Evolutionary conservation across 2,113 vertebrate genomes (phyloP), one percentile per base, ranked within the genome.

Genomic region (Siniperca chuatsi): DNA sequence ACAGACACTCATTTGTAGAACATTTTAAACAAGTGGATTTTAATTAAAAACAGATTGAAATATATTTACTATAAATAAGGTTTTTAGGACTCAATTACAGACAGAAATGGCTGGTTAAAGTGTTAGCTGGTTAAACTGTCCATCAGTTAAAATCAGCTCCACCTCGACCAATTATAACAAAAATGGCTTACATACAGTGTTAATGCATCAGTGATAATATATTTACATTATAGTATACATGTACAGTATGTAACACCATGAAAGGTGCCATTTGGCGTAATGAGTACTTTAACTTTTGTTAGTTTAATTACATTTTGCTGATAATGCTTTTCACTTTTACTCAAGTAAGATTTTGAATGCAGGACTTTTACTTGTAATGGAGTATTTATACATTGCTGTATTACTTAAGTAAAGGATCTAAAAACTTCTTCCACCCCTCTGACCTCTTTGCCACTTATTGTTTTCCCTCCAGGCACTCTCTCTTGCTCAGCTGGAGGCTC

Each of bases 401-500:
- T 42, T 8, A 48, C n/a, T 25, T n/a, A 21, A 44, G 9, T 40
- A n/a, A 50, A 52, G 25, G 4, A 11, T 73, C 23, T 44, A 8
- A 73, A 42, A 35, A 50, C 25, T 37, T 9, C 8, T 23, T 75
- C 18, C 58, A 35, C 16, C 10, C n/a, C 42, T 37, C 61, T 78
- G 12, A 44, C 42, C 20, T 48, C 37, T 67, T 18, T 50, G 33
- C 8, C 35, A 40, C 15, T 74, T 15, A 0, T 5, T 40, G 3
- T 68, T 71, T 54, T 23, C 35, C 77, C 67, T 64, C 5, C 84
- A 96, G 96, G 50, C n/a, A 0, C 82, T 96, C 42, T 91, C 94
- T 21, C 29, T 18, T 37, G 84, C 33, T 78, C 94, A 95, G 86
- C 75, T 96, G 23, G 40, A 60, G 78, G 90, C 92, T 40, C 83